A percentile compares a stretch with the other conserved stretches of the same genome.
phyloP scores from a whole-genome alignment of 2,797 vertebrate genomes.

The Platyrinchus mystaceus region DNA sequence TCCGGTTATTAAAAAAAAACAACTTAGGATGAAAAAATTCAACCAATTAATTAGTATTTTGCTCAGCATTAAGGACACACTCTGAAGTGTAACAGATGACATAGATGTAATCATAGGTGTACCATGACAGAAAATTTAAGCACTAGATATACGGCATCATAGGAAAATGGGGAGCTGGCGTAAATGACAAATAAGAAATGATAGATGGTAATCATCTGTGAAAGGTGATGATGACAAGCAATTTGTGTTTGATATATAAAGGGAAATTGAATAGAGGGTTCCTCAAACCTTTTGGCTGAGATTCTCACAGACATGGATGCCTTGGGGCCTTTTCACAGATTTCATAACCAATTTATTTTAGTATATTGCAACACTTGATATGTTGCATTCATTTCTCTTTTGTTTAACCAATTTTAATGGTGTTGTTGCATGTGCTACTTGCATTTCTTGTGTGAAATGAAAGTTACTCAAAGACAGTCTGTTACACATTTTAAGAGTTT shows the following conservation, averaged over 20 bases:
- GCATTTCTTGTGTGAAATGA: background rate
- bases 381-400: background rate
- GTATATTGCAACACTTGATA: background rate
- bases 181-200: background rate
- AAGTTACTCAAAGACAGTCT: background rate
- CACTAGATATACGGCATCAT: background rate
- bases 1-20: background rate
- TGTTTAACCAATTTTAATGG: background rate
- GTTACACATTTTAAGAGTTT: background rate
- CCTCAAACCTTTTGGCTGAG: background rate
- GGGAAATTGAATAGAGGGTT: background rate
- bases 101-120: background rate
- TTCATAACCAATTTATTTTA: background rate
- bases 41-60: background rate
- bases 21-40: background rate
- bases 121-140: background rate
- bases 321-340: background rate
- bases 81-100: background rate
- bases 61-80: background rate
- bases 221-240: background rate
- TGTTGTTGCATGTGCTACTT: background rate
- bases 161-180: background rate
- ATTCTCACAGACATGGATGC: background rate
- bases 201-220: background rate
- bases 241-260: background rate